Base-by-base conservation (phyloP, 2,797 vertebrate genomes). In the Myotis findleyi region DNA sequence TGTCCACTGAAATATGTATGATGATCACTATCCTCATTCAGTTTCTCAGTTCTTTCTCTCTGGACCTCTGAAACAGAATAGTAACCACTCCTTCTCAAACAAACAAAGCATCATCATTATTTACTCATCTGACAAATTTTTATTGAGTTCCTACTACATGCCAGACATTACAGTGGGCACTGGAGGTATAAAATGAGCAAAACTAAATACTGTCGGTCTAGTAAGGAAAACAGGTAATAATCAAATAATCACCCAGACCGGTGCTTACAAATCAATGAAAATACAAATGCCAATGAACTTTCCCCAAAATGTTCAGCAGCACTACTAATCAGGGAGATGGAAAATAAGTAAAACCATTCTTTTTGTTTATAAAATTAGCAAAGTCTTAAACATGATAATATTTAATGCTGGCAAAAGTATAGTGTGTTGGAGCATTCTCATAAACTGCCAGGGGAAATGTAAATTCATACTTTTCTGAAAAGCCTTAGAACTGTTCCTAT, bases 51-150 rank as follows among this genome's bases (percentile, higher is more conserved):
- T 66, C 44, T 62, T 44, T 81, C 53, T 47, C 59, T 41, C 38
- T 64, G 10, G 13, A 85, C 27, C 41, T 88, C 51, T 41, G 41
- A 64, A 69, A 89, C 75, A 62, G n/a, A 95, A 66, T 7, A 2
- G 30, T 66, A 73, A 80, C n/a, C 49, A 27, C 25, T 59, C 11
- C 49, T 57, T 72, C 87, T 85, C 69, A 88, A 77, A 27, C 38
- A 76, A 92, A 88, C 47, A 94, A 75, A 87, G 30, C 21, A 86
- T 93, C 21, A 27, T 21, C 57, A 89, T 83, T 21, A 89, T n/a
- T 72, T 69, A 87, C 21, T 91, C 69, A 93, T 36, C 62, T 16
- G 17, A 71, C 8, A 75, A 64, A 49, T 79, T 71, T 80, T 83
- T 80, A 81, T 6, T 84, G 18, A 44, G 18, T 51, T 49, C 64